phyloP scores from a whole-genome alignment of 2,888 invertebrate genomes.

The Eurytoma adleriae region DNA sequence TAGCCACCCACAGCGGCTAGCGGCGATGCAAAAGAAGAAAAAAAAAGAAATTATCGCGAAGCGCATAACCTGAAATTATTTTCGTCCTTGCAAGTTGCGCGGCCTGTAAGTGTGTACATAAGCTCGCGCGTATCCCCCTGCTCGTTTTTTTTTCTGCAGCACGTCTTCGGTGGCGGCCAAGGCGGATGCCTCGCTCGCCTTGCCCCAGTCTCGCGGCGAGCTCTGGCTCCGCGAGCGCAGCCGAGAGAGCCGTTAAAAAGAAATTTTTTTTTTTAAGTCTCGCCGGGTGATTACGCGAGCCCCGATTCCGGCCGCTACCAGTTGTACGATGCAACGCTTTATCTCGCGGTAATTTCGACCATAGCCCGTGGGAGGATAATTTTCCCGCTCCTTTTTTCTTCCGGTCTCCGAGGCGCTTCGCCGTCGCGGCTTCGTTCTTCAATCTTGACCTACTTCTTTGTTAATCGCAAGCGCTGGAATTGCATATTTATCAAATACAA shows the following conservation, averaged over 20 bases:
- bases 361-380: background rate
- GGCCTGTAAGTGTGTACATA: background rate
- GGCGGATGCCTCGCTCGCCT: slow-evolving; percentile 61
- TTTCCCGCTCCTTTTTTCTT: background rate
- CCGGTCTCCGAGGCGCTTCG: background rate
- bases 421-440: background rate
- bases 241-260: slow-evolving; percentile 50
- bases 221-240: slow-evolving; percentile 29
- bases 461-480: background rate
- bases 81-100: slow-evolving; percentile 48
- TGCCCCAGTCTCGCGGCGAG: slow-evolving; percentile 61
- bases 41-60: slow-evolving; percentile 33
- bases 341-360: no score
- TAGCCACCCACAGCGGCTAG: slow-evolving; percentile 35
- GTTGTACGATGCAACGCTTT: no score
- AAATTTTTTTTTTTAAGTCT: slow-evolving; percentile 49
- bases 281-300: slow-evolving; percentile 32
- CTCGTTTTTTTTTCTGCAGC: slow-evolving; percentile 24
- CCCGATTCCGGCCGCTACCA: background rate
- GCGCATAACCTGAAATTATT: slow-evolving; percentile 51
- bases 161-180: slow-evolving; percentile 57
- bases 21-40: background rate
- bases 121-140: slow-evolving; percentile 26
- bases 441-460: background rate
- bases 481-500: background rate